phyloP scores from a whole-genome alignment of 2,888 invertebrate genomes.

The Acronicta alni region DNA sequence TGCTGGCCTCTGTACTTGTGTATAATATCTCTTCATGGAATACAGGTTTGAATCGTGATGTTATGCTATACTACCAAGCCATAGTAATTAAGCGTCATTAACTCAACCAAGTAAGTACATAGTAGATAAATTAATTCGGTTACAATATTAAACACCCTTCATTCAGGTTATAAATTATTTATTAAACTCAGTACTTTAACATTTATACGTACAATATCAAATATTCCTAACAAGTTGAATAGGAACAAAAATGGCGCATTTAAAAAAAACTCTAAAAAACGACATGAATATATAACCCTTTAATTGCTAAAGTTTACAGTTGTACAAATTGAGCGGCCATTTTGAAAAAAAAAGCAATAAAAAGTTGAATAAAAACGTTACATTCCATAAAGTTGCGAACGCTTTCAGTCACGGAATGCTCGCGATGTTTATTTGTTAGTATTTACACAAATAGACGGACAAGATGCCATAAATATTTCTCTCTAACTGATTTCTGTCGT shows the following conservation, averaged over 20 bases:
- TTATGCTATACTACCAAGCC: no score
- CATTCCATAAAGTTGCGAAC: slow-evolving; percentile 46
- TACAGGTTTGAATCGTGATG: no score
- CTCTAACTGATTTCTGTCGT: slow-evolving; percentile 58
- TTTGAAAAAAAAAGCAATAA: slow-evolving; percentile 50
- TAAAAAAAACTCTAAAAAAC: slow-evolving; percentile 38
- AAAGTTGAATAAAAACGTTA: slow-evolving; percentile 48
- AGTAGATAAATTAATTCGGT: no score
- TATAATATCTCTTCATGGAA: no score
- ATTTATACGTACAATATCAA: background rate
- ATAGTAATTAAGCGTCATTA: no score
- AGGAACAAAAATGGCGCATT: background rate
- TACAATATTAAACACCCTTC: no score
- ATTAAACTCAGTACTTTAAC: no score
- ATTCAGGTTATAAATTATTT: no score
- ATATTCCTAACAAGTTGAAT: slow-evolving; percentile 1
- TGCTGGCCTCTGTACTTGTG: no score
- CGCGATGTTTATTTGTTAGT: slow-evolving; percentile 50
- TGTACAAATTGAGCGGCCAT: slow-evolving; percentile 51
- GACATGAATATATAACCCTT: slow-evolving; percentile 55
- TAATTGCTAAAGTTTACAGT: slow-evolving; percentile 57
- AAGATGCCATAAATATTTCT: slow-evolving; percentile 53
- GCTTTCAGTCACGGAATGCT: slow-evolving; percentile 49
- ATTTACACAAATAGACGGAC: slow-evolving; percentile 51
- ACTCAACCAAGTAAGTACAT: no score